A percentile compares a stretch with the other conserved stretches of the same genome.
Conservation (phyloP, 2,113 vertebrate genomes). For the Carassius auratus region DNA sequence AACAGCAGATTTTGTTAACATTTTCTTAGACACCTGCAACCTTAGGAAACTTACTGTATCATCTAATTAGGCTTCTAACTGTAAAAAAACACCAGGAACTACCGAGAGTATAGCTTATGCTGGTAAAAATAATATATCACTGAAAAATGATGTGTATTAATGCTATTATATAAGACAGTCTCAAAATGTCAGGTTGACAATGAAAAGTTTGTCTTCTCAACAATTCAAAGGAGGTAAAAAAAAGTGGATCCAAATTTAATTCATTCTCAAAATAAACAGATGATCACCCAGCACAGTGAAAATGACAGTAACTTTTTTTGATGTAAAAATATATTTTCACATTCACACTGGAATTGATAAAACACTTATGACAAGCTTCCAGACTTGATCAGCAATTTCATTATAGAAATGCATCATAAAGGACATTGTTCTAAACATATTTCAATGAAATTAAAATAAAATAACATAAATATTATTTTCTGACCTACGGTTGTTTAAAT, state of each 20-base stretch:
- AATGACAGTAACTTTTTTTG: not conserved
- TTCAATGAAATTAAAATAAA: not conserved
- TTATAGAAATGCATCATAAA: not conserved
- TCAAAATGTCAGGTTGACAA: not conserved
- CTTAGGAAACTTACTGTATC: not conserved
- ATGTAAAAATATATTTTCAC: constrained; percentile 5
- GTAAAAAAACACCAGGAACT: not conserved
- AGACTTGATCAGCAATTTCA: not conserved
- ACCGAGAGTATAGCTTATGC: not conserved
- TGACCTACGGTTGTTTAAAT: not conserved
- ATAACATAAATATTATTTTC: not conserved
- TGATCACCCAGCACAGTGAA: not conserved
- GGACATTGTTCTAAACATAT: not conserved
- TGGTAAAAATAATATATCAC: not conserved
- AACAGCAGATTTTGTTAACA: not conserved
- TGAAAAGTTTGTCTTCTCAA: not conserved
- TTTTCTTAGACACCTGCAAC: not conserved
- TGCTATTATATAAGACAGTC: constrained; percentile 24
- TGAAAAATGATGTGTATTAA: constrained; percentile 14
- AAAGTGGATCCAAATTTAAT: not conserved
- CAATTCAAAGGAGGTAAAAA: not conserved
- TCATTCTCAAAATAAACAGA: constrained; percentile 8
- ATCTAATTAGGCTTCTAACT: not conserved
- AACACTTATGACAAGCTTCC: not conserved
- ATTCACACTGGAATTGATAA: not conserved